A percentile compares a stretch with the other conserved stretches of the same genome.
Evolutionary conservation across 2,888 invertebrate genomes (phyloP).

Genomic region (Clepsis dumicolana): DNA sequence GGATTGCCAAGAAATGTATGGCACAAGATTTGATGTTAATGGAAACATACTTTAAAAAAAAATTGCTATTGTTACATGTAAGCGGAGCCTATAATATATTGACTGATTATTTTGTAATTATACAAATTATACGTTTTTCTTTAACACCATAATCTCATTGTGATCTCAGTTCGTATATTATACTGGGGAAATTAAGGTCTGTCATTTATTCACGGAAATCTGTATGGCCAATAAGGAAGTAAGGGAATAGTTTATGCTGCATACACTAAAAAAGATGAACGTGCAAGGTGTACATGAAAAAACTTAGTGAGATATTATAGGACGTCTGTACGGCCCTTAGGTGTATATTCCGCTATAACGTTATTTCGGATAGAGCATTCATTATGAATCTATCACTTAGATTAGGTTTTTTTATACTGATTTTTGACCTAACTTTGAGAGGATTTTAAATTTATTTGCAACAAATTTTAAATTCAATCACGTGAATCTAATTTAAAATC

Average conservation of each 20-base stretch:
- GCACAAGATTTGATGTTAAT: conserved; percentile 2
- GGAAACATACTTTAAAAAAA: not conserved
- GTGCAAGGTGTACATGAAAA: no score
- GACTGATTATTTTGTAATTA: conserved; percentile 10
- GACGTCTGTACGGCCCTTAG: no score
- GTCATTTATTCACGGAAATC: not conserved
- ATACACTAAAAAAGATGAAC: no score
- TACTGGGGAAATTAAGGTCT: not conserved
- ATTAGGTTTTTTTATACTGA: no score
- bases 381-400: no score
- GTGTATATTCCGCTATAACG: no score
- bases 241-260: not conserved
- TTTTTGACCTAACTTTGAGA: no score
- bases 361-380: no score
- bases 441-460: no score
- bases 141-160: not conserved
- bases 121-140: not conserved
- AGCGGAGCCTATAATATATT: not conserved
- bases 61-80: not conserved
- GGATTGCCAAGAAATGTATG: not conserved
- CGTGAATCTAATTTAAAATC: no score
- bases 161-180: not conserved
- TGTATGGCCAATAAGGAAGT: not conserved
- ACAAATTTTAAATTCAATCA: no score
- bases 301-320: no score